Conservation (phyloP, 2,797 vertebrate genomes). For the Hafferia zeledoni region DNA sequence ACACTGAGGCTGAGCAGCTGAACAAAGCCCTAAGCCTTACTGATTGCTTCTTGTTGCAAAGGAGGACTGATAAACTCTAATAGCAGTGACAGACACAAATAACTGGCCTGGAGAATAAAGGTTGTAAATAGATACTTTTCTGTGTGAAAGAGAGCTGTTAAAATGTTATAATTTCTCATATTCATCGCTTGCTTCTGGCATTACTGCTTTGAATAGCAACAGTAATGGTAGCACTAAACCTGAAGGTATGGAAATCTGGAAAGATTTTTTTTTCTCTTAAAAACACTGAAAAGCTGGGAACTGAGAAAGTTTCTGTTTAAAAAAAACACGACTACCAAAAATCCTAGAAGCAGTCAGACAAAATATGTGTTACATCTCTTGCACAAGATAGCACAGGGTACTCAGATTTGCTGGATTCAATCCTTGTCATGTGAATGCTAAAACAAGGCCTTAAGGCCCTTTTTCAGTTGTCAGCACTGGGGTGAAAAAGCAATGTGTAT, state of each 20-base stretch:
- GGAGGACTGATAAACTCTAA: neutral
- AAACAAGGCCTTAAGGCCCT: neutral
- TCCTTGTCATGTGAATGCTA: neutral
- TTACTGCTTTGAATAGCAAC: neutral
- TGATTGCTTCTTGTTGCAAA: neutral
- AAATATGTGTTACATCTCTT: neutral
- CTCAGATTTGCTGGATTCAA: neutral
- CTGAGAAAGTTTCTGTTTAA: neutral
- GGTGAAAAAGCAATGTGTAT: neutral
- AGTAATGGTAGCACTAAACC: neutral
- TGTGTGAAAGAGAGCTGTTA: neutral
- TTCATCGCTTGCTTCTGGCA: neutral
- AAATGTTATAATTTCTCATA: neutral
- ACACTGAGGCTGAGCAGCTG: conserved; percentile 8
- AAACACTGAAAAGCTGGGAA: neutral
- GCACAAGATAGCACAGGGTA: neutral
- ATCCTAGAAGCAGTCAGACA: neutral
- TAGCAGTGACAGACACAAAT: neutral
- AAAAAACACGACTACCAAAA: neutral
- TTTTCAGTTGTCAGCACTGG: neutral
- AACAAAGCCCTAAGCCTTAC: conserved; percentile 2
- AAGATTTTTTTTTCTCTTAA: neutral
- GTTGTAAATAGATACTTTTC: neutral
- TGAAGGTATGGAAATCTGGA: neutral
- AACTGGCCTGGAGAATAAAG: neutral